Evolutionary conservation across 1,140 invertebrate species (phyloP).

Genomic region (Drosophila asahinai): DNA sequence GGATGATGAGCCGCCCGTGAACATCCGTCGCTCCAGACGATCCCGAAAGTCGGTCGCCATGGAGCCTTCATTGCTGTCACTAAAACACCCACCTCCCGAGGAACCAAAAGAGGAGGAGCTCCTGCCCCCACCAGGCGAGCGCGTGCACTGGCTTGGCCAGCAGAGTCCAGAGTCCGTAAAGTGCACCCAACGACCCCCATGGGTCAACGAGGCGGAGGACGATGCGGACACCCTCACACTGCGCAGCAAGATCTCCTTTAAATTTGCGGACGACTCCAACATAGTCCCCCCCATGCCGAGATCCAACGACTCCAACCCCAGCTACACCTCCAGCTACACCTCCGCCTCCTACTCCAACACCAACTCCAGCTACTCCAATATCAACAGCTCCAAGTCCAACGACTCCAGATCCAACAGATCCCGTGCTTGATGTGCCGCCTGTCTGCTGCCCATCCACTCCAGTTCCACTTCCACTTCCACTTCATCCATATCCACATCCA

Average conservation of each 20-base stretch:
- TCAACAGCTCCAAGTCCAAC: not conserved
- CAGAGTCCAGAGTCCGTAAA: not conserved
- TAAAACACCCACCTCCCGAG: too few species aligned
- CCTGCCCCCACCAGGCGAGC: not conserved
- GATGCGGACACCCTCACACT: not conserved
- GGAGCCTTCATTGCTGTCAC: too few species aligned
- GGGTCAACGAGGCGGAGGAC: not conserved
- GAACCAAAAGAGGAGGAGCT: not conserved
- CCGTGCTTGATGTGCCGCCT: slow-evolving; percentile 11
- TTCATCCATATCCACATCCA: not conserved
- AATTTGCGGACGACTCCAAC: not conserved
- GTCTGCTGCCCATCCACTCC: not conserved
- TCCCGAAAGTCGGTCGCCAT: too few species aligned
- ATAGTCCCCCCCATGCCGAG: not conserved
- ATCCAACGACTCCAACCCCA: not conserved
- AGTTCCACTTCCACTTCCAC: not conserved
- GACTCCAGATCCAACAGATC: not conserved
- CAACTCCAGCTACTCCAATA: not conserved
- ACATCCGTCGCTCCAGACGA: too few species aligned
- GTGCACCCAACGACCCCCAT: not conserved
- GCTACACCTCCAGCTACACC: not conserved
- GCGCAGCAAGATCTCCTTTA: slow-evolving; percentile 5
- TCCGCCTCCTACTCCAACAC: not conserved
- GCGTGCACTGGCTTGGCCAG: slow-evolving; percentile 1
- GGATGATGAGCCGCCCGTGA: too few species aligned